Conservation (phyloP, 2,113 vertebrate species). For the Edolisoma coerulescens region DNA sequence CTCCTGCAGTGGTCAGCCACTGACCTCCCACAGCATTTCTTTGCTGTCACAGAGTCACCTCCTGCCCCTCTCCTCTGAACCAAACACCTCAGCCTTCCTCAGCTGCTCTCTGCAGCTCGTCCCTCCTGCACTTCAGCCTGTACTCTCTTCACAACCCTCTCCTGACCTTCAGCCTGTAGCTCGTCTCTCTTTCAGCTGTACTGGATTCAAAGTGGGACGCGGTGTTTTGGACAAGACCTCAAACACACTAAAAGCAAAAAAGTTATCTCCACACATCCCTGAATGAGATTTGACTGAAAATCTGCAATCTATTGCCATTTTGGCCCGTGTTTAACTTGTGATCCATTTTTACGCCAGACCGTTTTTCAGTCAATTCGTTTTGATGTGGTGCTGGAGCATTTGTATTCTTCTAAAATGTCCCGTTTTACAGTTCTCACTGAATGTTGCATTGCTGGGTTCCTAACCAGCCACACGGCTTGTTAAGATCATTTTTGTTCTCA, state of each 20-base stretch:
- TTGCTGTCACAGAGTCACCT: not conserved
- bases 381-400: not conserved
- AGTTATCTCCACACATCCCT: not conserved
- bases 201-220: fast-evolving
- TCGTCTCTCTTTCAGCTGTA: fast-evolving
- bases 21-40: not conserved
- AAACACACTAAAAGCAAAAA: not conserved
- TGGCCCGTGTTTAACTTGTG: not conserved
- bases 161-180: not conserved
- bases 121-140: not conserved
- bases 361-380: not conserved
- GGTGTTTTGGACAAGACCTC: not conserved
- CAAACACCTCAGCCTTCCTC: not conserved
- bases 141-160: fast-evolving
- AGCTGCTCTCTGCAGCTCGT: not conserved
- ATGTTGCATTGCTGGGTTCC: not conserved
- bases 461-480: not conserved
- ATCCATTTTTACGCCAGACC: not conserved
- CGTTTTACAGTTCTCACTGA: not conserved
- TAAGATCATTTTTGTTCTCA: not conserved
- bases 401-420: not conserved
- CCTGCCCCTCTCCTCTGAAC: not conserved
- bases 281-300: not conserved
- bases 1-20: not conserved
- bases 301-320: not conserved